Conservation (phyloP, 2,113 vertebrate genomes). For the Aplodontia rufa region DNA sequence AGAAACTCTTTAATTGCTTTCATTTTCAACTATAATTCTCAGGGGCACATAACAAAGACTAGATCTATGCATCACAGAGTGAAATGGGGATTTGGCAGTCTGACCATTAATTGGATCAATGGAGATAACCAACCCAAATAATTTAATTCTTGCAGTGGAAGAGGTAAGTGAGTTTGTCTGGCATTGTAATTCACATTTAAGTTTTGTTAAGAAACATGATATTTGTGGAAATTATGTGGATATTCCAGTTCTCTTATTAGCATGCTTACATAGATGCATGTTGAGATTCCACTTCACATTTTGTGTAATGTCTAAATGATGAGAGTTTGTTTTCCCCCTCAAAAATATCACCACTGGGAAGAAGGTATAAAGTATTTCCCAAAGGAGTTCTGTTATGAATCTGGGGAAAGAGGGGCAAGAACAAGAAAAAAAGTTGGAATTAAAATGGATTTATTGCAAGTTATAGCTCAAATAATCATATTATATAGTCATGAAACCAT, state of each 20-base stretch:
- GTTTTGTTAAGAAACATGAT: slow-evolving; percentile 31
- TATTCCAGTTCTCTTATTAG: not conserved
- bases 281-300: not conserved
- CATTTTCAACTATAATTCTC: slow-evolving; percentile 33
- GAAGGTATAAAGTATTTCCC: not conserved
- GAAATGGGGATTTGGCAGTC: slow-evolving; percentile 21
- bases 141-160: slow-evolving; percentile 11
- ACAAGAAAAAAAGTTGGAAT: not conserved
- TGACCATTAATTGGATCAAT: slow-evolving; percentile 49
- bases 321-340: not conserved
- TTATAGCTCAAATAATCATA: not conserved
- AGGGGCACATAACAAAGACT: not conserved
- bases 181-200: not conserved
- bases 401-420: fast-evolving
- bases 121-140: slow-evolving; percentile 34
- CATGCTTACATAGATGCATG: not conserved
- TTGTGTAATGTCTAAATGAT: not conserved
- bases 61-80: not conserved
- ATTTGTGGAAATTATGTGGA: not conserved
- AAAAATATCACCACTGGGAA: not conserved
- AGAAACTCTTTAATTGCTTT: slow-evolving; percentile 59
- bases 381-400: not conserved
- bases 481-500: not conserved
- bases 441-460: not conserved
- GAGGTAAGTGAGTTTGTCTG: not conserved